Evolutionary conservation across 2,797 vertebrate genomes (phyloP), one percentile per base, ranked within the genome.

Genomic region (Anolis apletophallus): DNA sequence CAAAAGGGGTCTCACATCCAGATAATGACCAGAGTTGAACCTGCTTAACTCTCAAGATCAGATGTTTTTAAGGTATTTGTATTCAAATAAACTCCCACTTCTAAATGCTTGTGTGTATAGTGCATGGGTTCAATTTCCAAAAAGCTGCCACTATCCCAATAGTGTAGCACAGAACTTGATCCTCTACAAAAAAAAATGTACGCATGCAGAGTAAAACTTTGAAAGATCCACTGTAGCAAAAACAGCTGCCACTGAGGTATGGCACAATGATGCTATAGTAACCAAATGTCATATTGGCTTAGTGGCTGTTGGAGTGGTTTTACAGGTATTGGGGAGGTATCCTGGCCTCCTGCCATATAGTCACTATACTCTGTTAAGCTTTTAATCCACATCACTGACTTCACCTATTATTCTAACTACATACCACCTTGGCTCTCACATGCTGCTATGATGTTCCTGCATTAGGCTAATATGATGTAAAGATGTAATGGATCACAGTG

Each of bases 91-190:
- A 34, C 46, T 34, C 16, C 36, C 3, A 19, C 1, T 7, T n/a
- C 40, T 74, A 55, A 81, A 13, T 8, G 19, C 3, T 11, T 88
- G 21, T n/a, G 32, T 72, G 61, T 52, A 29, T 55, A 57, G 0
- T 0, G 6, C 3, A 87, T 2, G 0, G 19, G 29, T 7, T 0
- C 8, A n/a, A 0, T 16, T 82, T 61, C 34, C 1, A 0, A 52
- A 32, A 26, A 32, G 0, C 19, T 36, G 17, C 34, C 3, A 52
- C n/a, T 13, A 78, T 78, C 54, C 14, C 26, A 17, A 8, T 54
- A 32, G 46, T 54, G 29, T 7, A 29, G 8, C 17, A 21, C 61
- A 52, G 64, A 29, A 81, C 16, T n/a, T 81, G 17, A 61, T 29
- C 16, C 3, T 12, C 17, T 50, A 61, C 78, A 29, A 29, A 78